Evolutionary conservation across 1,140 invertebrate genomes (phyloP), one percentile per base, ranked within the genome.

Genomic region (Zeugodacus cucurbitae): DNA sequence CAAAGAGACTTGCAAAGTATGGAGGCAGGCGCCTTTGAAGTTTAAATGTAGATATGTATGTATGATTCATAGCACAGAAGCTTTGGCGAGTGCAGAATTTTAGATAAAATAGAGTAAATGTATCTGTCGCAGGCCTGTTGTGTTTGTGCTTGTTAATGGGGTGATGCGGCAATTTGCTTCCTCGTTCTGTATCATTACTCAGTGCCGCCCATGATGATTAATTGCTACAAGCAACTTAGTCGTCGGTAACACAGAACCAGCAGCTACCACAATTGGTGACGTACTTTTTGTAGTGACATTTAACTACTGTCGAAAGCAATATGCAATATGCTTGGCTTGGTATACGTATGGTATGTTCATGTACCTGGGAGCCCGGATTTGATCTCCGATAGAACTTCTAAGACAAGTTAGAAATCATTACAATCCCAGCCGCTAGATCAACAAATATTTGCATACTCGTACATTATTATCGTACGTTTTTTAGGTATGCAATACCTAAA

Each of bases 181-280:
- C 74, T 48, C 74, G 74, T 82, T 82, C 74, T 82, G 41, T 82
- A 41, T 82, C 74, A 82, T 82, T 82, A 48, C 74, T 82, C 74
- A 54, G 74, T 82, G 48, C 74, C 74, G 74, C 74, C 74, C 74
- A 82, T 82, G 44, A 82, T 82, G 74, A 82, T 82, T 82, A 82
- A 82, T 82, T 82, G 74, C 26, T 48, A 82, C 74, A 82, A 82
- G 74, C 74, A 41, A 10, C n/a, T 48, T 48, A 41, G 41, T 41
- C n/a, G 74, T 20, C 74, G 48, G 41, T 41, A n/a, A 82, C 74
- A 8, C 44, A 22, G 8, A 44, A 26, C 74, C 74, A 54, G 41
- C 22, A 82, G 44, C 74, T 48, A 82, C 20, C 22, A 26, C 17
- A n/a, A 82, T 82, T 82, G 74, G 41, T 41, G 74, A 20, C 41